Evolutionary conservation across 2,888 invertebrate species (phyloP), one percentile per base, ranked within the genome.

Genomic region (Pyralis farinalis): DNA sequence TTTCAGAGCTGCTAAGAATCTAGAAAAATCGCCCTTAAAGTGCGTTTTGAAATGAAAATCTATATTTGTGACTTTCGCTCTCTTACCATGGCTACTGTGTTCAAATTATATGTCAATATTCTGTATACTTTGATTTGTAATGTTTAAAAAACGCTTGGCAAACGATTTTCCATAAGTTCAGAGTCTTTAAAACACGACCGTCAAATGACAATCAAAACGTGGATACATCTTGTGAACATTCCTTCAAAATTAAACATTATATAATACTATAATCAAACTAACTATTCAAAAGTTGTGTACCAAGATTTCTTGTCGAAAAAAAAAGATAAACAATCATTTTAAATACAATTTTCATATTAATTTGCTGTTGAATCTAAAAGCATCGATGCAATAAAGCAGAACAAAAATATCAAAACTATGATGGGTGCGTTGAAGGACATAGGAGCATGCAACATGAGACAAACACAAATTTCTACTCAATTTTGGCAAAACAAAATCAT

Each of bases 351-450:
- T 69, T 70, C 68, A 61, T 55, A 59, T 54, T 63, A 76, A 74
- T 76, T 80, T 79, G 80, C 85, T 81, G 84, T 81, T 77, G 61
- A 63, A 62, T 55, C 64, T 61, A 64, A 58, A 72, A 74, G 80
- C 79, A 59, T 65, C 48, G 58, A 71, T 77, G 80, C 78, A 69
- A 63, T 61, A 47, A 75, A 82, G 80, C 79, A 54, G 12, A 63
- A 69, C 63, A 63, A 61, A 63, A 64, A 70, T 68, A 63, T 54
- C 55, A 61, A 66, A 60, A 69, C 69, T 85, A 86, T 85, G 84
- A 85, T 85, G 68, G 72, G 84, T 87, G 87, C 84, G 78, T 69
- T 71, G 78, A 81, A 86, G 84, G 84, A 83, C 84, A 82, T 47
- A 74, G 76, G 76, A 70, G 53, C 85, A 82, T 85, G 81, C 86